Conservation (phyloP, 2,888 invertebrate genomes). For the Amiota communis region DNA sequence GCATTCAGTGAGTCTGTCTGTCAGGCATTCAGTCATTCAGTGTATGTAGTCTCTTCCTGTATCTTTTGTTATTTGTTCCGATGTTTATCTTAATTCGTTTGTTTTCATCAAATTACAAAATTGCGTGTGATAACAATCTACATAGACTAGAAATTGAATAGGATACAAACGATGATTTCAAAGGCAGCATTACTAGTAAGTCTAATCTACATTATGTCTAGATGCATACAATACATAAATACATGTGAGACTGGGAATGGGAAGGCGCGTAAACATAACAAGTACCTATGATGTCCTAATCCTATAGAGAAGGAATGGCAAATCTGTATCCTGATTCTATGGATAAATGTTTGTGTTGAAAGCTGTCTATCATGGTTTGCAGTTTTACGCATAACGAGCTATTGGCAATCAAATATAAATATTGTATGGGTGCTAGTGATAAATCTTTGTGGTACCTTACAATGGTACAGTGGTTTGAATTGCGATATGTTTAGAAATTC, state of each 20-base stretch:
- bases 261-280: conserved; percentile 8
- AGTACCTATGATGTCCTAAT: conserved; percentile 50
- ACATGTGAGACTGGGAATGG: not conserved
- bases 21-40: conserved; percentile 1
- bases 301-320: conserved; percentile 45
- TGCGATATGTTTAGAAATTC: too few relatives aligned
- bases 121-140: conserved; percentile 71
- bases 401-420: not conserved
- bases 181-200: not conserved
- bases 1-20: conserved; percentile 27
- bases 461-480: conserved; percentile 65
- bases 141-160: conserved; percentile 37
- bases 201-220: not conserved
- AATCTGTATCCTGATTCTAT: conserved; percentile 24
- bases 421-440: not conserved
- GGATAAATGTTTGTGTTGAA: conserved; percentile 40
- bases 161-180: not conserved
- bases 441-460: conserved; percentile 36
- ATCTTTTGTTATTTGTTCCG: conserved; percentile 46
- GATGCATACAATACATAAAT: not conserved
- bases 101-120: conserved; percentile 72
- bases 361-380: conserved; percentile 62
- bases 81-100: conserved; percentile 69
- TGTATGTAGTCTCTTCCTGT: conserved; percentile 28
- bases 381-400: conserved; percentile 43